Conservation (phyloP, 2,113 vertebrate species). For the Hirundichthys speculiger region DNA sequence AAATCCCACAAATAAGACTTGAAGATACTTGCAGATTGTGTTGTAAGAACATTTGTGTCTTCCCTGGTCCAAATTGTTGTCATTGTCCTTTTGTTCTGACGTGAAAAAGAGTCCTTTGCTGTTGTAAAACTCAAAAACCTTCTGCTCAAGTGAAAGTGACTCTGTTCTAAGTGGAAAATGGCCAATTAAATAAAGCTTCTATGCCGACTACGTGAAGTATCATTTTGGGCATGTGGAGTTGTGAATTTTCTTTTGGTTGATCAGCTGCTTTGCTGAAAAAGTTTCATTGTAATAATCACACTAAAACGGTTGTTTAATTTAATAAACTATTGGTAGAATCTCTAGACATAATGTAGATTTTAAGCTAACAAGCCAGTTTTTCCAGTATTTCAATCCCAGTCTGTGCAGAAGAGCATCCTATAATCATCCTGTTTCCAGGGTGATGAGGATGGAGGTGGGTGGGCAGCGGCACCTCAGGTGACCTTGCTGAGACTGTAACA, state of each 20-base stretch:
- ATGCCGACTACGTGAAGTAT: conserved; percentile 45
- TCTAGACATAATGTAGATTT: conserved; percentile 25
- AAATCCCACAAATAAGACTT: conserved; percentile 37
- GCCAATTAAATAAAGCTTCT: conserved; percentile 74
- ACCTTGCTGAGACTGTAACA: conserved; percentile 57
- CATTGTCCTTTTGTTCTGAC: conserved; percentile 63
- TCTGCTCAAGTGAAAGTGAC: conserved; percentile 59
- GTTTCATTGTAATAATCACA: conserved; percentile 12
- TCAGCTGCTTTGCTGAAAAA: conserved; percentile 11
- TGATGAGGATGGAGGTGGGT: conserved; percentile 63
- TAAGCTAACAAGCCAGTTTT: conserved; percentile 1
- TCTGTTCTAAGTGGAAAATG: conserved; percentile 72
- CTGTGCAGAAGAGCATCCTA: conserved; percentile 39
- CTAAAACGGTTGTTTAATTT: conserved; percentile 25
- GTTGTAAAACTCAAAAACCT: conserved; percentile 64
- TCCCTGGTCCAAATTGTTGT: conserved; percentile 61
- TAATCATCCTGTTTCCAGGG: conserved; percentile 69
- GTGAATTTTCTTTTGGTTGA: conserved; percentile 1
- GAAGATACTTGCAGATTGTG: conserved; percentile 52
- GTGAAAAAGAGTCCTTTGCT: conserved; percentile 64
- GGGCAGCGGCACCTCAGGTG: conserved; percentile 45
- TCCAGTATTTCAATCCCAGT: conserved; percentile 12
- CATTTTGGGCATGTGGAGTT: conserved; percentile 11
- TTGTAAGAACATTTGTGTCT: conserved; percentile 60
- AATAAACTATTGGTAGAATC: conserved; percentile 7